Base-by-base conservation (phyloP, 2,113 vertebrate genomes). In the Tetrax tetrax region DNA sequence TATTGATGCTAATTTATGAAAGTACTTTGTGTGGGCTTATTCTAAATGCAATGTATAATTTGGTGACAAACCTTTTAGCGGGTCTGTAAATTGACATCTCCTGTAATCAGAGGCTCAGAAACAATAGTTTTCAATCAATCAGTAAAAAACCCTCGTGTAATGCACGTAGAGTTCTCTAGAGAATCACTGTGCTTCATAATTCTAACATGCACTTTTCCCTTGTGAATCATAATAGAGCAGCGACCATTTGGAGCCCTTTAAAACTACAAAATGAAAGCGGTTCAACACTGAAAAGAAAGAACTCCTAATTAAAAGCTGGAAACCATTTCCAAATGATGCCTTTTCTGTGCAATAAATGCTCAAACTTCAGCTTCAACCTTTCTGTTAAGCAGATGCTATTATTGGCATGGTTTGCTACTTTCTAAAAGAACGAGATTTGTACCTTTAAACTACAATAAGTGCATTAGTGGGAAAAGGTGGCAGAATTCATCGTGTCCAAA, bases 1-100 rank as follows among this genome's bases (percentile, higher is more conserved):
- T 92, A 93, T 86, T 96, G 82, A 84, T 97, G 91, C 91, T 98
- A 97, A 98, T 97, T 97, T 96, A 97, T 96, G 93, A 96, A 98
- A 94, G 87, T 91, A 90, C 83, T 98, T 95, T 83, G 84, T 47
- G 74, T 74, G 94, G 59, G 72, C 90, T 97, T 95, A 76, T 87
- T 97, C 98, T 93, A 97, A 97, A 97, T 96, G 74, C 63, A 70
- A 65, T 94, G 48, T 96, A 94, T 97, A 98, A 97, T 97, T 97
- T 96, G 92, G 56, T 85, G 83, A 60, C 66, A 92, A 97, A 97
- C 96, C 96, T 98, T 97, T 96, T 96, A 97, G 83, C 2, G 19
- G 61, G 96, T 85, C 93, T 92, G 90, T 96, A 93, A 92, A 97
- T 97, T 95, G 94, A 95, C 92, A 96, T 92, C 85, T 86, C 95